Conservation (phyloP, 2,888 invertebrate species). For the Eristalis tenax region DNA sequence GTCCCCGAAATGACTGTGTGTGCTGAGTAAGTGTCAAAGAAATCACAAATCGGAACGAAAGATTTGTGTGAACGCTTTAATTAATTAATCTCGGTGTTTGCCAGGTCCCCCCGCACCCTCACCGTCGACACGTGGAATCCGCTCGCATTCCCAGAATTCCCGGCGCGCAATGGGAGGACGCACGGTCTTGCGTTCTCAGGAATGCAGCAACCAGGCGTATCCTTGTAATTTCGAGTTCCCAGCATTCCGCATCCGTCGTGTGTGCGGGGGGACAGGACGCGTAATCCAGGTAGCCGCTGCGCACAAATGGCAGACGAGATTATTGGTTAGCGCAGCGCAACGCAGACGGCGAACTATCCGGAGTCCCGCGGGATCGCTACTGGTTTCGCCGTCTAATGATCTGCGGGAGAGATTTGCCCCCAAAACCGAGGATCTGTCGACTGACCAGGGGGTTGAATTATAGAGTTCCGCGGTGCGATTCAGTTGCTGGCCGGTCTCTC, state of each 20-base stretch:
- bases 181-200: constrained; percentile 32
- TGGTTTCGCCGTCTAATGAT: constrained; percentile 68
- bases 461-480: constrained; percentile 66
- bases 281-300: constrained; percentile 64
- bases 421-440: constrained; percentile 34
- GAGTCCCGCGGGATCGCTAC: constrained; percentile 60
- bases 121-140: not conserved
- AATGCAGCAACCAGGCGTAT: constrained; percentile 34
- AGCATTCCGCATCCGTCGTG: constrained; percentile 56
- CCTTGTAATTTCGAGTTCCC: constrained; percentile 67
- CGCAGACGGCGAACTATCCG: constrained; percentile 19
- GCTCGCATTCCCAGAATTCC: constrained; percentile 54
- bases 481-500: constrained; percentile 43
- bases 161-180: constrained; percentile 14
- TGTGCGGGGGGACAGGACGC: constrained; percentile 43
- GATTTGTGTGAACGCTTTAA: constrained; percentile 21
- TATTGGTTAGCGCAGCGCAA: constrained; percentile 56
- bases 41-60: constrained; percentile 42
- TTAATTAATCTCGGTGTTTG: constrained; percentile 4
- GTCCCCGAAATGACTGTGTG: not conserved
- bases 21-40: constrained; percentile 55
- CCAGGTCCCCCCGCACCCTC: not conserved
- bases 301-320: constrained; percentile 38
- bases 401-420: constrained; percentile 54
- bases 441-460: constrained; percentile 50